phyloP scores from a whole-genome alignment of 2,113 vertebrate genomes.

The Nestor notabilis region DNA sequence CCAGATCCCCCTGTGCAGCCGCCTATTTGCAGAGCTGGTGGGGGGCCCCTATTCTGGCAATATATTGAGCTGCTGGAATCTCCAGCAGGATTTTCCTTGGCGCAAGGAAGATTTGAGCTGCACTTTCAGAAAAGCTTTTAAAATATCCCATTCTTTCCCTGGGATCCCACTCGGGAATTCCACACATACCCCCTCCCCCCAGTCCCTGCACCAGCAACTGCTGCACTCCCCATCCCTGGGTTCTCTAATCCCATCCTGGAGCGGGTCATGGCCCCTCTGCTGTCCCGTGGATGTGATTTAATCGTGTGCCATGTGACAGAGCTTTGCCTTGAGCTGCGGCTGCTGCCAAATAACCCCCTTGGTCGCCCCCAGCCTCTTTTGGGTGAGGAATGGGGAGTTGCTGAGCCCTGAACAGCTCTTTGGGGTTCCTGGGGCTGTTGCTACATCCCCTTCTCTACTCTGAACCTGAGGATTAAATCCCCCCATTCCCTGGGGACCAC shows the following conservation, averaged over 20 bases:
- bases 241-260: not conserved
- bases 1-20: fast-evolving
- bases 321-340: constrained; percentile 13
- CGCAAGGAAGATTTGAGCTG: not conserved
- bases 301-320: not conserved
- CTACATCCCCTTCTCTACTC: fast-evolving
- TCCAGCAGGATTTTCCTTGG: not conserved
- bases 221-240: fast-evolving
- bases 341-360: not conserved
- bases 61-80: not conserved
- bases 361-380: fast-evolving
- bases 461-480: fast-evolving
- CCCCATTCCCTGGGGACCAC: fast-evolving
- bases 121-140: not conserved
- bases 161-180: fast-evolving
- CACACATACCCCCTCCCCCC: fast-evolving
- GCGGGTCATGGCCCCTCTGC: not conserved
- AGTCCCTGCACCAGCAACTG: fast-evolving
- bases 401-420: not conserved
- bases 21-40: fast-evolving
- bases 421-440: not conserved
- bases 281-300: not conserved
- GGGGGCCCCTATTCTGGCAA: fast-evolving
- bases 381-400: not conserved
- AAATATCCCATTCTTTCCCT: fast-evolving